These are phyloP conservation scores for Oenanthe melanoleuca DNA, from an alignment of 2,113 vertebrate genomes.

Conservation along the genomic window DNA sequence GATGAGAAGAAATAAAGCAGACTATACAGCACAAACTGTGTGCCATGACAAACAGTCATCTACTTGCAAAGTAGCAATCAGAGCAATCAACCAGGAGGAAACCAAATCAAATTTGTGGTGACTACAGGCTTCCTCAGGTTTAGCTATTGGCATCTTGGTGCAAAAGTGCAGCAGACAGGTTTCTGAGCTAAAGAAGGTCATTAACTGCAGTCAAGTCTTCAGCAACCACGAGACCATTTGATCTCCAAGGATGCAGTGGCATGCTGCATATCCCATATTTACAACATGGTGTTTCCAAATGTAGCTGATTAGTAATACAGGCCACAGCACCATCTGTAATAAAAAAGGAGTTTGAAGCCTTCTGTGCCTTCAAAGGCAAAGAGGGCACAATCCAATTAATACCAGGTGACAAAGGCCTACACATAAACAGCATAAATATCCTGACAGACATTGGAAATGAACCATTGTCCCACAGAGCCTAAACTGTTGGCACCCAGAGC, in stretches of 20 bases:
- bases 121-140: background rate
- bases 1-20: background rate
- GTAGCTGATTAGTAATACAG: constrained; percentile 38
- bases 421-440: constrained; percentile 41
- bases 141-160: background rate
- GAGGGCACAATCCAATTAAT: constrained; percentile 59
- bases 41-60: background rate
- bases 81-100: background rate
- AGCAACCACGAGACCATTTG: constrained; percentile 14
- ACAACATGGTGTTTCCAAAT: constrained; percentile 46
- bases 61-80: background rate
- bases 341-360: constrained; percentile 37
- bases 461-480: constrained; percentile 6
- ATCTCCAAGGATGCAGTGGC: constrained; percentile 29
- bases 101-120: background rate
- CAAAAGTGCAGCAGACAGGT: background rate
- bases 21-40: background rate
- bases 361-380: constrained; percentile 65
- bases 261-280: background rate
- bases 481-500: background rate
- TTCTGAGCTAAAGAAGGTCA: background rate
- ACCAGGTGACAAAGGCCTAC: constrained; percentile 58
- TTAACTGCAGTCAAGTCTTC: background rate
- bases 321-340: constrained; percentile 40
- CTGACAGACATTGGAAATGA: constrained; percentile 35